phyloP scores from a whole-genome alignment of 2,888 invertebrate genomes.

The Acrobasis repandana region DNA sequence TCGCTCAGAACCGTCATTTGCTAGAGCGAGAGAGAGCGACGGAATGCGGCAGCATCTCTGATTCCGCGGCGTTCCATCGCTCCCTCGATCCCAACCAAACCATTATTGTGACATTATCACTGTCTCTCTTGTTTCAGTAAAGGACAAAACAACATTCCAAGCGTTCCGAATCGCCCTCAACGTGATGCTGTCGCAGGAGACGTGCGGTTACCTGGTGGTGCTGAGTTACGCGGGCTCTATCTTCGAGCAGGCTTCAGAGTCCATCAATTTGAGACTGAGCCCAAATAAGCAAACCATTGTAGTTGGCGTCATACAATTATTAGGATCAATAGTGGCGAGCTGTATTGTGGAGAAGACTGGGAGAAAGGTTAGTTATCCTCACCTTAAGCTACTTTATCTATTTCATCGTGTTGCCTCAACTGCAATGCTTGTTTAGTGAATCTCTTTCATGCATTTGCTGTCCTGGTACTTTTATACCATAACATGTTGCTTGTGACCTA shows the following conservation, averaged over 20 bases:
- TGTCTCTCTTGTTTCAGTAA: constrained; percentile 51
- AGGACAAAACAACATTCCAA: constrained; percentile 74
- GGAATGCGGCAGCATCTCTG: too few species aligned
- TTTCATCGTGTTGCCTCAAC: neutral
- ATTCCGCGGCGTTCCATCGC: too few species aligned
- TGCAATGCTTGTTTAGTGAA: too few species aligned
- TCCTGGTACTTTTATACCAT: too few species aligned
- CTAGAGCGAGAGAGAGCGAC: too few species aligned
- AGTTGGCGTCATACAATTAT: constrained; percentile 68
- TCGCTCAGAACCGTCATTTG: too few species aligned
- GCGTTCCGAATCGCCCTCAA: constrained; percentile 72
- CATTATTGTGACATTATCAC: too few species aligned
- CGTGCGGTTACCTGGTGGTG: constrained; percentile 77
- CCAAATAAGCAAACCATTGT: constrained; percentile 78
- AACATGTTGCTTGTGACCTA: too few species aligned
- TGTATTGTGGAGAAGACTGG: constrained; percentile 77
- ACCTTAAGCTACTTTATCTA: neutral
- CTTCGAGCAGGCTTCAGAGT: constrained; percentile 71
- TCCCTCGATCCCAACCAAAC: too few species aligned
- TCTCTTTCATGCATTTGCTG: too few species aligned
- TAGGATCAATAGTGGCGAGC: constrained; percentile 73
- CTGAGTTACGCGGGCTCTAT: constrained; percentile 77
- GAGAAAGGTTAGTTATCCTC: constrained; percentile 56
- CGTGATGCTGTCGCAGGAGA: constrained; percentile 78
- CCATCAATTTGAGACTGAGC: constrained; percentile 69